Conservation (phyloP, 2,888 invertebrate genomes). For the Adelognathus sp. region DNA sequence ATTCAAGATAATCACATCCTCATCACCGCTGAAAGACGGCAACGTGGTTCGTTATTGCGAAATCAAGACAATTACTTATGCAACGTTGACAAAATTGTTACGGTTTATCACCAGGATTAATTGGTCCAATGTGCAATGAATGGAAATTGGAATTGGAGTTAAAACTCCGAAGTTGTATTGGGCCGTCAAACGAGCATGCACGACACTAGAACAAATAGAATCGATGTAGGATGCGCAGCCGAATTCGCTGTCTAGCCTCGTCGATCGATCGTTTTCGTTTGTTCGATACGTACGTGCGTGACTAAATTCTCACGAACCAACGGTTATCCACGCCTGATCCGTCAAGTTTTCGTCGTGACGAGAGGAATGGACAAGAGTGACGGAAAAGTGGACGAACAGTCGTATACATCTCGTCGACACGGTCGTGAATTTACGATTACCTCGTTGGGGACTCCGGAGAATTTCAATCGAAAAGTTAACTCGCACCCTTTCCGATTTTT, state of each 20-base stretch:
- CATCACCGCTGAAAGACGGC: too few relatives aligned
- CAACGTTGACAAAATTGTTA: too few relatives aligned
- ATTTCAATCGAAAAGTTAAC: slow-evolving; percentile 66
- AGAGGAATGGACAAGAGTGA: slow-evolving; percentile 8
- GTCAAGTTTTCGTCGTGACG: slow-evolving; percentile 26
- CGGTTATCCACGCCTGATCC: slow-evolving; percentile 14
- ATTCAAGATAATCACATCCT: too few relatives aligned
- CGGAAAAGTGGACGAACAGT: slow-evolving; percentile 18
- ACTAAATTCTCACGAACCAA: slow-evolving; percentile 39
- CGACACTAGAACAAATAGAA: background rate
- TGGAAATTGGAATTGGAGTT: too few relatives aligned
- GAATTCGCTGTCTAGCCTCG: slow-evolving; percentile 30
- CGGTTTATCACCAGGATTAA: too few relatives aligned
- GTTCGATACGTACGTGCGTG: slow-evolving; percentile 25
- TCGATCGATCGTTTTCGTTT: slow-evolving; percentile 32
- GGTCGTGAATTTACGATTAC: slow-evolving; percentile 70
- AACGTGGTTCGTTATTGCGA: too few relatives aligned
- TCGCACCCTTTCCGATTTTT: background rate
- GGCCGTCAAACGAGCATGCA: background rate
- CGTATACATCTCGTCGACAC: slow-evolving; percentile 46
- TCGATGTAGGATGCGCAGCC: slow-evolving; percentile 1
- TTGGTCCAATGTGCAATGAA: too few relatives aligned
- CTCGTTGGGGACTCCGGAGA: slow-evolving; percentile 62
- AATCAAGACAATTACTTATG: too few relatives aligned
- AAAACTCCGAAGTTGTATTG: too few relatives aligned